Percentiles rank a stretch among this genome's conserved stretches.
Conservation (phyloP, 2,113 vertebrate genomes). For the Emydocephalus ijimae region DNA sequence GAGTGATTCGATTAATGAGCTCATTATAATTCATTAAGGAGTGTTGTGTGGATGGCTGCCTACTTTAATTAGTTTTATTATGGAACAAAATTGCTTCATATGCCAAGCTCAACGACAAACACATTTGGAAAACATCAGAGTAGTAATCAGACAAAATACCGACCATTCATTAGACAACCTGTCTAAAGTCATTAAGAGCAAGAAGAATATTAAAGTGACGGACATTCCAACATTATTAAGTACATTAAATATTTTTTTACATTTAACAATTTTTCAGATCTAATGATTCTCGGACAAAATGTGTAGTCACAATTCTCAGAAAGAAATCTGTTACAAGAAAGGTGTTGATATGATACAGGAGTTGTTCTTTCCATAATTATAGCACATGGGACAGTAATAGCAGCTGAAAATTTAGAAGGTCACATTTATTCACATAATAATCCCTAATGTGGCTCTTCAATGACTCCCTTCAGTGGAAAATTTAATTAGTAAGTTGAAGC, state of each 20-base stretch:
- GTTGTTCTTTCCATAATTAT: conserved; percentile 45
- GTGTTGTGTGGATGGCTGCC: conserved; percentile 71
- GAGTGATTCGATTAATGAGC: conserved; percentile 69
- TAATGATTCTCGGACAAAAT: conserved; percentile 52
- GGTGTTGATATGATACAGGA: conserved; percentile 13
- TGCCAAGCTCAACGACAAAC: conserved; percentile 69
- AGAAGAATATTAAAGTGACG: conserved; percentile 52
- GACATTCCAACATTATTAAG: conserved; percentile 13
- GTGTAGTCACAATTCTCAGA: conserved; percentile 29
- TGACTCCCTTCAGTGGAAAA: conserved; percentile 59
- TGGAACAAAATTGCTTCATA: conserved; percentile 75
- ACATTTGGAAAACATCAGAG: conserved; percentile 69
- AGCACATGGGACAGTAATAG: conserved; percentile 54
- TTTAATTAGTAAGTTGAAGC: conserved; percentile 49
- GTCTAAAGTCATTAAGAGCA: conserved; percentile 57
- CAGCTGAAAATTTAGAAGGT: conserved; percentile 54
- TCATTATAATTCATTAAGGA: conserved; percentile 77
- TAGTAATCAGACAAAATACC: conserved; percentile 61
- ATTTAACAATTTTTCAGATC: conserved; percentile 50
- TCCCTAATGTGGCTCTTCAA: conserved; percentile 52
- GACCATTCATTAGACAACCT: conserved; percentile 63
- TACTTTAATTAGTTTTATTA: conserved; percentile 79
- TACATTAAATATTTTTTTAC: conserved; percentile 8
- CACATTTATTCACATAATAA: conserved; percentile 53
- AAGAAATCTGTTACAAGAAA: conserved; percentile 34